A percentile compares a stretch with the other conserved stretches of the same genome.
phyloP scores from a whole-genome alignment of 2,113 vertebrate species.

The Ibidorhyncha struthersii region DNA sequence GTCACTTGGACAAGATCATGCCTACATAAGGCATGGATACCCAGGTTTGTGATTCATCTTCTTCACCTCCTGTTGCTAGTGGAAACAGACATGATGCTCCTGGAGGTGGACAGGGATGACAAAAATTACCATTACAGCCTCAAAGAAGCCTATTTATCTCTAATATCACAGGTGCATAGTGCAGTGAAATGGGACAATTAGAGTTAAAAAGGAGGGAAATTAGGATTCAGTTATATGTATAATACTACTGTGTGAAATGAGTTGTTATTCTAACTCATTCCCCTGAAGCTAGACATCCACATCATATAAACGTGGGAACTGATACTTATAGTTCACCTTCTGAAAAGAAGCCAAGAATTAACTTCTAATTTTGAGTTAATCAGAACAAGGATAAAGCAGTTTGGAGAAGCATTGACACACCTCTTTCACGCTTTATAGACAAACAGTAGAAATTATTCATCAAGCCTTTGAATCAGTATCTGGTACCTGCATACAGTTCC shows the following conservation, averaged over 20 bases:
- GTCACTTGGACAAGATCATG: not conserved
- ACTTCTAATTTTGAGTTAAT: slow-evolving; percentile 10
- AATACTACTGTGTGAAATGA: slow-evolving; percentile 7
- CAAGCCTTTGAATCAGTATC: not conserved
- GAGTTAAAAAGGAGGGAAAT: slow-evolving; percentile 26
- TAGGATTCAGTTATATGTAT: not conserved
- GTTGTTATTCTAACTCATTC: slow-evolving; percentile 10
- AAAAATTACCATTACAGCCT: slow-evolving; percentile 24
- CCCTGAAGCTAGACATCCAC: not conserved
- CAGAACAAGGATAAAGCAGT: not conserved
- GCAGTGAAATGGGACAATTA: slow-evolving; percentile 24
- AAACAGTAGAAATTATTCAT: not conserved
- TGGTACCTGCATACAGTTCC: not conserved
- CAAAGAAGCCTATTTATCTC: slow-evolving; percentile 14
- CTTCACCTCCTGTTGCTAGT: slow-evolving; percentile 11
- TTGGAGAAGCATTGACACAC: not conserved
- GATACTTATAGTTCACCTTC: not conserved
- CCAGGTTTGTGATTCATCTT: not conserved
- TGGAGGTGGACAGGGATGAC: not conserved
- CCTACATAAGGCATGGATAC: not conserved
- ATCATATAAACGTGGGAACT: not conserved
- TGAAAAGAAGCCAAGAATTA: slow-evolving; percentile 28
- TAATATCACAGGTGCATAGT: not conserved
- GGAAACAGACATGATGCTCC: slow-evolving; percentile 16
- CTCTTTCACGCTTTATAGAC: not conserved